phyloP scores from a whole-genome alignment of 2,888 invertebrate genomes.

The Eristalis intricaria region DNA sequence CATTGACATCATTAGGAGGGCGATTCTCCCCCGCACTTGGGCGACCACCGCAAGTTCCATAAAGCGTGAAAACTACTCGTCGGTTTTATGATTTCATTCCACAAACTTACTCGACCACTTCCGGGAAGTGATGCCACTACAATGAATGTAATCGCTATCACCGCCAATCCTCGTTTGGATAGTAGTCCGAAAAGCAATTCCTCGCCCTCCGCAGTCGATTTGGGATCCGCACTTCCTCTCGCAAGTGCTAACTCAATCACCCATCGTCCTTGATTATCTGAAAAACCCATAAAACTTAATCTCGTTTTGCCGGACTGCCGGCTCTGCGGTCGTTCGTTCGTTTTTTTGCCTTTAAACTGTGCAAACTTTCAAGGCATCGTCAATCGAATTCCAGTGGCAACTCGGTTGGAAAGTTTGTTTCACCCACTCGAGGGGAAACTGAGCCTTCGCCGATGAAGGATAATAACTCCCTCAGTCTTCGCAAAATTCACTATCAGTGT shows the following conservation, averaged over 20 bases:
- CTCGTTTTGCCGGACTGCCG: slow-evolving; percentile 6
- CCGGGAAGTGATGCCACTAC: not conserved
- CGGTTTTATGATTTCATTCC: slow-evolving; percentile 9
- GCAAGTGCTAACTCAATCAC: slow-evolving; percentile 14
- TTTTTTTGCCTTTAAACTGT: not conserved
- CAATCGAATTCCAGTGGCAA: slow-evolving; percentile 12
- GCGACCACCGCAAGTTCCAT: not conserved
- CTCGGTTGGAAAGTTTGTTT: not conserved
- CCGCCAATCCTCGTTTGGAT: not conserved
- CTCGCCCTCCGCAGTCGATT: not conserved
- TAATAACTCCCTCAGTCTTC: slow-evolving; percentile 12
- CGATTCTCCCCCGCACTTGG: too few relatives aligned
- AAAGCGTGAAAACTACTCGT: not conserved
- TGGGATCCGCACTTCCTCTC: not conserved
- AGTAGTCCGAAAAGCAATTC: not conserved
- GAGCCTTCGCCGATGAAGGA: not conserved
- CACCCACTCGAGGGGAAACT: not conserved
- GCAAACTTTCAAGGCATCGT: not conserved
- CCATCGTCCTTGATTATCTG: slow-evolving; percentile 4
- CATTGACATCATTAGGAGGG: not conserved
- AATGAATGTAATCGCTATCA: not conserved
- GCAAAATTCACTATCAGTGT: slow-evolving; percentile 21
- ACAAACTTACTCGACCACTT: not conserved
- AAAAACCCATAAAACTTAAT: slow-evolving; percentile 47
- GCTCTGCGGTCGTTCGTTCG: not conserved